These are phyloP conservation scores for Paradoxurus hermaphroditus DNA, from an alignment of 2,113 vertebrate genomes.

Conservation along the genomic window DNA sequence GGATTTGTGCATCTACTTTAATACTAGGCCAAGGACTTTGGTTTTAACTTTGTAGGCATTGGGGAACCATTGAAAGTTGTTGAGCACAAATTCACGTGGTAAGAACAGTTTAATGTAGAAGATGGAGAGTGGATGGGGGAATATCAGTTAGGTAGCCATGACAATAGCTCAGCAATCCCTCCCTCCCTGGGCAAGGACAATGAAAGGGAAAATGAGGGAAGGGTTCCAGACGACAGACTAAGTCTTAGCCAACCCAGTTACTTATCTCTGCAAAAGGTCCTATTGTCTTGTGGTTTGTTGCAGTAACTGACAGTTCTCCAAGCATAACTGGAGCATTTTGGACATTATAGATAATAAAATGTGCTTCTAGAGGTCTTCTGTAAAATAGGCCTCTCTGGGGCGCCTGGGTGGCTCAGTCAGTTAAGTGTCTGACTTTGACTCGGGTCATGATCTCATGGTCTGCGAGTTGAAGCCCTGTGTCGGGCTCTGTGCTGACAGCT, in stretches of 20 bases:
- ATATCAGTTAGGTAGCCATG: not conserved
- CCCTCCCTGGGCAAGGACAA: too few species aligned
- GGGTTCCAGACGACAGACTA: not conserved
- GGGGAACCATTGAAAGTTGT: not conserved
- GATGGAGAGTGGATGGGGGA: not conserved
- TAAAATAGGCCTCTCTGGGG: not conserved
- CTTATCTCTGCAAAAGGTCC: not conserved
- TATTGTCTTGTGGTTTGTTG: not conserved
- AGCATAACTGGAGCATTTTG: not conserved
- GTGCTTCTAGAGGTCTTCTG: not conserved
- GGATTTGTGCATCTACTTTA: not conserved
- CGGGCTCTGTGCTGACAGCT: too few species aligned
- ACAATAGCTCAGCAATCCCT: not conserved
- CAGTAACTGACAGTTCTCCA: not conserved
- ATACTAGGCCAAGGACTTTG: not conserved
- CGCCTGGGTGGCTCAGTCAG: too few species aligned
- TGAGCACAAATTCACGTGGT: not conserved
- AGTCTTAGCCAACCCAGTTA: not conserved
- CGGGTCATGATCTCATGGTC: too few species aligned
- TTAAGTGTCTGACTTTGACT: too few species aligned
- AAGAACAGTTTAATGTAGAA: not conserved
- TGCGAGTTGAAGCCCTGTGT: too few species aligned
- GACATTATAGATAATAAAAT: not conserved
- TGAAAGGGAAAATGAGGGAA: not conserved
- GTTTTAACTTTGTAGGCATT: not conserved